A percentile compares a stretch with the other conserved stretches of the same genome.
phyloP scores from a whole-genome alignment of 2,113 vertebrate species.

The Anolis sagrei region DNA sequence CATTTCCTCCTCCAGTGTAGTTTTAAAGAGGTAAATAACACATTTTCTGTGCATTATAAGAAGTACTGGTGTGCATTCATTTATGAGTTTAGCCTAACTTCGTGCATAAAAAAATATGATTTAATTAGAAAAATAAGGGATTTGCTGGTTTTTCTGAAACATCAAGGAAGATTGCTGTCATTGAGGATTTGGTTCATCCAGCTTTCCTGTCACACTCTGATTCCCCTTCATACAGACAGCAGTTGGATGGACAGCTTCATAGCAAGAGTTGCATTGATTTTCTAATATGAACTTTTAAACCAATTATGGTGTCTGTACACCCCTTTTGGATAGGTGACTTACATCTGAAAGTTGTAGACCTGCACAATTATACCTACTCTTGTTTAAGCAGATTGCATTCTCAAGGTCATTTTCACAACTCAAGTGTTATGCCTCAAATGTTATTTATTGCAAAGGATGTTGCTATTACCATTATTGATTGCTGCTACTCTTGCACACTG shows the following conservation, averaged over 20 bases:
- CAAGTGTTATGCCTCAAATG: background rate
- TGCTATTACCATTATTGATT: background rate
- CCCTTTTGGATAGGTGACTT: background rate
- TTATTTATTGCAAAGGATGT: background rate
- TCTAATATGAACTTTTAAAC: background rate
- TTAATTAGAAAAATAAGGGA: background rate
- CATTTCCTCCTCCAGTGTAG: background rate
- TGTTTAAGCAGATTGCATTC: background rate
- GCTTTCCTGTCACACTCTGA: background rate
- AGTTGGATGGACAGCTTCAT: background rate
- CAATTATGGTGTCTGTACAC: background rate
- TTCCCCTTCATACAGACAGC: background rate
- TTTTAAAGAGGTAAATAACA: background rate
- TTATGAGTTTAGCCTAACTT: background rate
- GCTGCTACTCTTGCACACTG: too few species aligned
- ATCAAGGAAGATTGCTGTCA: background rate
- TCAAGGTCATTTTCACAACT: background rate
- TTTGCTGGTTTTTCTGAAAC: slow-evolving; percentile 20
- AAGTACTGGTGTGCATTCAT: background rate
- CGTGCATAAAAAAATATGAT: background rate
- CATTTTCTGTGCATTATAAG: background rate
- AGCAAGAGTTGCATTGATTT: fast-evolving
- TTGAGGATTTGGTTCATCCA: background rate
- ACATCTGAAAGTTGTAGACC: background rate
- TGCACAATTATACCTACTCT: background rate